Conservation (phyloP, 2,113 vertebrate species). For the Colaptes auratus region DNA sequence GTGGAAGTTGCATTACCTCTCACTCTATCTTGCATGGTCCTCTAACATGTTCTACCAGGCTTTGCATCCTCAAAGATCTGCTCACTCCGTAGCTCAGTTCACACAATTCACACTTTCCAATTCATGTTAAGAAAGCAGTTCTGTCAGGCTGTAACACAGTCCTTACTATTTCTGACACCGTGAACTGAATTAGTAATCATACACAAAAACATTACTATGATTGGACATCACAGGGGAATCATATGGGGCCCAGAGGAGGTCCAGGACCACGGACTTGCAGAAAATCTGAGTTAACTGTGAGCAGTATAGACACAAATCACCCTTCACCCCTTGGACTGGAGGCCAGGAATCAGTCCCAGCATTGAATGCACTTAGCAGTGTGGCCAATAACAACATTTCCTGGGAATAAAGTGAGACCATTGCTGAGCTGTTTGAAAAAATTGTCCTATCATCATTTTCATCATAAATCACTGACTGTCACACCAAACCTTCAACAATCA, state of each 20-base stretch:
- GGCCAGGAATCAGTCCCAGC: constrained; percentile 37
- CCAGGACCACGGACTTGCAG: not conserved
- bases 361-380: not conserved
- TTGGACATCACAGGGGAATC: constrained; percentile 24
- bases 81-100: not conserved
- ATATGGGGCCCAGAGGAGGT: constrained; percentile 6
- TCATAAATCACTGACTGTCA: constrained; percentile 61
- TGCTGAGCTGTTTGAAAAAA: constrained; percentile 40
- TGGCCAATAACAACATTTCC: constrained; percentile 60
- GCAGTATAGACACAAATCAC: constrained; percentile 15
- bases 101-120: constrained; percentile 7
- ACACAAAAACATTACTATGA: constrained; percentile 27
- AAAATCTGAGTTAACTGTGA: constrained; percentile 10
- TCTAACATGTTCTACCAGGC: not conserved
- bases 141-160: constrained; percentile 44
- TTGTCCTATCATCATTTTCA: constrained; percentile 32
- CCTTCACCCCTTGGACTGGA: constrained; percentile 28
- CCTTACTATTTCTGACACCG: constrained; percentile 32
- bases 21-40: not conserved
- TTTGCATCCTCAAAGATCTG: not conserved
- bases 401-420: constrained; percentile 22
- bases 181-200: constrained; percentile 22
- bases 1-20: not conserved
- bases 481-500: not conserved
- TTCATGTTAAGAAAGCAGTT: constrained; percentile 12